Percentiles rank a stretch among this genome's conserved stretches.
Evolutionary conservation across 2,888 invertebrate species (phyloP).

Genomic region (Oscheius sp.): DNA sequence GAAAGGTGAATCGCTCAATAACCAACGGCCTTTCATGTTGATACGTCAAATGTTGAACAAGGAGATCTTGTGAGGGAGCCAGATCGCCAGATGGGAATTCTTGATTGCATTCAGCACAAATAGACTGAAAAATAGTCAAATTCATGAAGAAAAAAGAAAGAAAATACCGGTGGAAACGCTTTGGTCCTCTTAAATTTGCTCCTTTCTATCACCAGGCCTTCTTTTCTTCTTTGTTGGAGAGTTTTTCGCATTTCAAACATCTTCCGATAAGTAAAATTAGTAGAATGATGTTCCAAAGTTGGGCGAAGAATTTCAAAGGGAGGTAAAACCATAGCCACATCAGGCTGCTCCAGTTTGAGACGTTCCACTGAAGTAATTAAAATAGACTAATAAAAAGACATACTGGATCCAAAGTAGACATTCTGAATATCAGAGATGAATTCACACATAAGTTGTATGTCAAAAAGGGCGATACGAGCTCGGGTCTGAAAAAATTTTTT

Average conservation of each 20-base stretch:
- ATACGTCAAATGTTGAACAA: slow-evolving; percentile 39
- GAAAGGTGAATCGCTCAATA: slow-evolving; percentile 46
- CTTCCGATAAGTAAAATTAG: slow-evolving; percentile 40
- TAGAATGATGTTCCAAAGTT: not conserved
- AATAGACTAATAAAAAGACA: not conserved
- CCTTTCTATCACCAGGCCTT: slow-evolving; percentile 2
- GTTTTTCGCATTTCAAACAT: slow-evolving; percentile 26
- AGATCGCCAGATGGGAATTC: slow-evolving; percentile 31
- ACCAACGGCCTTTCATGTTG: slow-evolving; percentile 35
- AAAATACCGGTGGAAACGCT: slow-evolving; percentile 45
- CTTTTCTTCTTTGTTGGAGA: not conserved
- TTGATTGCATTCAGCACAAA: slow-evolving; percentile 41
- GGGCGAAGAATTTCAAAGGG: slow-evolving; percentile 37
- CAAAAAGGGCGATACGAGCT: slow-evolving; percentile 48
- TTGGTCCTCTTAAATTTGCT: slow-evolving; percentile 41
- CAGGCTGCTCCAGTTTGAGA: slow-evolving; percentile 28
- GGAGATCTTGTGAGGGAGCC: slow-evolving; percentile 45
- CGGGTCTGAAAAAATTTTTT: slow-evolving; percentile 33
- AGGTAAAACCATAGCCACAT: slow-evolving; percentile 31
- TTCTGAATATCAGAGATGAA: slow-evolving; percentile 40
- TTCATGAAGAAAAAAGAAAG: not conserved
- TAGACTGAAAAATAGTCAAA: slow-evolving; percentile 36
- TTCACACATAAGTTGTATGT: slow-evolving; percentile 51
- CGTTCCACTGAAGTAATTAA: not conserved
- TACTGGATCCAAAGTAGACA: slow-evolving; percentile 35